Percentiles rank a stretch among this genome's conserved stretches.
Conservation (phyloP, 2,888 invertebrate genomes). For the Arrhopalites spinosus region DNA sequence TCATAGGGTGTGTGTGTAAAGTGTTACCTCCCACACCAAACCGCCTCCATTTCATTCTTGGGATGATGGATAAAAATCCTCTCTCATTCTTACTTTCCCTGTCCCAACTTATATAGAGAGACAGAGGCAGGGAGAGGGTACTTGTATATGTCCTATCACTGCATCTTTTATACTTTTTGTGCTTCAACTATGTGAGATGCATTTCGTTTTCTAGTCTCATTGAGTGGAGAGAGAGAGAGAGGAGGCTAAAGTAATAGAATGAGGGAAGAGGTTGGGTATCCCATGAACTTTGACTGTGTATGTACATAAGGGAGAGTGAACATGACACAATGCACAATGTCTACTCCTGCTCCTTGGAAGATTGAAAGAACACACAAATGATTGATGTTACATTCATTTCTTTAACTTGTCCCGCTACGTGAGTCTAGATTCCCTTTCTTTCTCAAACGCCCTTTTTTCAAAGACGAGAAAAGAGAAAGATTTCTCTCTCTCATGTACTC, state of each 20-base stretch:
- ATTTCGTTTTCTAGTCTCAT: neutral
- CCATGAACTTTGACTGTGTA: too few species aligned
- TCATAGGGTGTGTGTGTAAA: constrained; percentile 19
- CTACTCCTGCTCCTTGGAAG: neutral
- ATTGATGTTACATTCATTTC: constrained; percentile 29
- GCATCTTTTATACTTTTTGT: neutral
- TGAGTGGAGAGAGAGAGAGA: too few species aligned
- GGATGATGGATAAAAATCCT: constrained; percentile 24
- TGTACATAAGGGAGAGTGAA: too few species aligned
- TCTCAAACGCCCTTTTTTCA: too few species aligned
- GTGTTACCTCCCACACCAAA: constrained; percentile 25
- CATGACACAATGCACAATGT: neutral
- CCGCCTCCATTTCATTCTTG: constrained; percentile 28
- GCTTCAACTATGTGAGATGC: neutral
- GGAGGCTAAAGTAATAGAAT: too few species aligned
- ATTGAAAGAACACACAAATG: constrained; percentile 20
- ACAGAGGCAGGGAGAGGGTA: too few species aligned
- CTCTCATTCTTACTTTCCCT: neutral
- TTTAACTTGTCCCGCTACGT: constrained; percentile 20
- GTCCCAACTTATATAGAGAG: neutral
- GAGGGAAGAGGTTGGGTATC: too few species aligned
- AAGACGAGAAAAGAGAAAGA: too few species aligned
- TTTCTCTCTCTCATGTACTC: too few species aligned
- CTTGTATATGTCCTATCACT: too few species aligned
- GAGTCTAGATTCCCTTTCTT: too few species aligned